Conservation (phyloP, 2,797 vertebrate species). For the Aphelocoma californica region DNA sequence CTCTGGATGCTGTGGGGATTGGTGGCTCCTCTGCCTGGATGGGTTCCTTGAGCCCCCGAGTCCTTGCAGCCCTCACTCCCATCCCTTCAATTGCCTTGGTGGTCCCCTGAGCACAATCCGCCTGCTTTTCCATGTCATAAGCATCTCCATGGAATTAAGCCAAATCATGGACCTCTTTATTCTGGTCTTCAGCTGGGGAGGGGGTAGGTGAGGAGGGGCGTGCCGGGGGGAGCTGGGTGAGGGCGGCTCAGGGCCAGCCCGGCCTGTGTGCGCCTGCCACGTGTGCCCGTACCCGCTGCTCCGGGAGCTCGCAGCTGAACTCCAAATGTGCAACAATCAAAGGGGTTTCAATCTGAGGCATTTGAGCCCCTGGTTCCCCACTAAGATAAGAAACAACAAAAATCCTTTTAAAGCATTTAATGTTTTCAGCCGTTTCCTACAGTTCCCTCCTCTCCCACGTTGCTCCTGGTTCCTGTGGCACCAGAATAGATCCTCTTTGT, state of each 20-base stretch:
- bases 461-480: conserved; percentile 40
- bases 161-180: neutral
- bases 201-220: neutral
- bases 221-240: neutral
- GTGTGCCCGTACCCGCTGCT: neutral
- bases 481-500: conserved; percentile 50
- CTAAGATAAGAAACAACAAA: conserved; percentile 41
- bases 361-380: neutral
- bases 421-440: conserved; percentile 33
- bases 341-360: neutral
- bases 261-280: neutral
- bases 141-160: neutral
- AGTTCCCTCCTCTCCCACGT: conserved; percentile 22
- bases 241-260: neutral
- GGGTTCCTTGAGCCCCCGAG: fast-evolving
- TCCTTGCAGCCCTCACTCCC: neutral
- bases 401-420: neutral
- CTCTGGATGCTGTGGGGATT: neutral
- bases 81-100: fast-evolving
- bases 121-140: neutral
- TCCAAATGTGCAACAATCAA: neutral
- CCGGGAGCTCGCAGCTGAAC: conserved; percentile 16
- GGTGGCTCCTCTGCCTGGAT: neutral
- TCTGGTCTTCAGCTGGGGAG: neutral
- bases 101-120: neutral